Conservation (phyloP, 2,113 vertebrate species). For the Plestiodon gilberti region DNA sequence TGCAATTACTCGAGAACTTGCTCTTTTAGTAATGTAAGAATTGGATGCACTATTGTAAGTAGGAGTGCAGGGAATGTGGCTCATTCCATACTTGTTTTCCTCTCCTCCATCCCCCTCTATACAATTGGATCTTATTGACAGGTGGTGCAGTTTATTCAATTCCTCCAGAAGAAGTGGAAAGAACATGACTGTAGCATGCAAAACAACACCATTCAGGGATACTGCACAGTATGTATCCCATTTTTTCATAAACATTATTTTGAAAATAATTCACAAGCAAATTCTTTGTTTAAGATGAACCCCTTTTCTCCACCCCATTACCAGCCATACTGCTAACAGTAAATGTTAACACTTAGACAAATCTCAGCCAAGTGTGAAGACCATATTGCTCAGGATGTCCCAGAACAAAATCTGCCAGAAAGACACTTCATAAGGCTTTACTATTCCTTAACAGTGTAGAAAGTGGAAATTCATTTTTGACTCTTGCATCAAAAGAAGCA, state of each 20-base stretch:
- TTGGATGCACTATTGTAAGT: background rate
- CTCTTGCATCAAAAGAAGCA: conserved; percentile 8
- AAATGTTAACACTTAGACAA: conserved; percentile 7
- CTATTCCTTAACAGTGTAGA: conserved; percentile 6
- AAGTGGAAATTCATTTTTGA: background rate
- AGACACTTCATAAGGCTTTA: background rate
- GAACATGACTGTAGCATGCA: background rate
- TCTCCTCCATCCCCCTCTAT: background rate
- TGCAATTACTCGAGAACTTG: background rate
- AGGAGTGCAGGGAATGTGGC: background rate
- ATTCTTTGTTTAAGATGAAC: too few species aligned
- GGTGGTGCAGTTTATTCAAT: background rate
- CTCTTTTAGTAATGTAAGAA: background rate
- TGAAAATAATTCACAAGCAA: background rate
- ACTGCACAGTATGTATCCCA: background rate
- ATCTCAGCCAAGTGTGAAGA: conserved; percentile 3
- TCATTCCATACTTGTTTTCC: background rate
- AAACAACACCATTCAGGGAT: conserved; percentile 7
- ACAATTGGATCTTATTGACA: conserved; percentile 7
- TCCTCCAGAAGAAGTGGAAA: background rate
- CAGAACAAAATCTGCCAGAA: background rate
- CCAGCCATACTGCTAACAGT: background rate
- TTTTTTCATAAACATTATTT: conserved; percentile 15
- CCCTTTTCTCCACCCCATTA: background rate
- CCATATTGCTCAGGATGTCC: background rate